Conservation (phyloP, 1,140 invertebrate genomes). For the Anoplophora glabripennis region DNA sequence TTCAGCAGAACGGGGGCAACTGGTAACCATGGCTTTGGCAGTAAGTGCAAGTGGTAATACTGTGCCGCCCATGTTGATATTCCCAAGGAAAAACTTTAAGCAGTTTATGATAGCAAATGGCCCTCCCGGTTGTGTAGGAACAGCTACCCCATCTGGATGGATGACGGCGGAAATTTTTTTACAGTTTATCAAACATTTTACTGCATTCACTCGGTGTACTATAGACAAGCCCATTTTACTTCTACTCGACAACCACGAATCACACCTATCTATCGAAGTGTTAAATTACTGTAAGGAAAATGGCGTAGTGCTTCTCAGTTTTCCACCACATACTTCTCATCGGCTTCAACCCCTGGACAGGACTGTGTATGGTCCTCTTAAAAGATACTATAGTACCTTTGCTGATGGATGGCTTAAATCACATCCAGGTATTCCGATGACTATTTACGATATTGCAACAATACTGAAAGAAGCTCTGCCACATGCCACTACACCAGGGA, state of each 20-base stretch:
- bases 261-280: constrained; percentile 26
- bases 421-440: neutral
- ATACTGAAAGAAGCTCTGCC: too few relatives aligned
- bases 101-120: constrained; percentile 42
- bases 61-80: constrained; percentile 15
- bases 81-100: constrained; percentile 35
- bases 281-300: constrained; percentile 39
- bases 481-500: neutral
- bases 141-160: constrained; percentile 38
- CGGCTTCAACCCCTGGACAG: constrained; percentile 47
- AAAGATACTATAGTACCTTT: neutral
- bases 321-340: constrained; percentile 46
- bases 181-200: constrained; percentile 41
- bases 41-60: constrained; percentile 24
- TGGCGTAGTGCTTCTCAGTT: constrained; percentile 40
- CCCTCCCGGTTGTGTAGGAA: constrained; percentile 29
- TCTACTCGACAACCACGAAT: constrained; percentile 23
- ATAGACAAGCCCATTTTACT: constrained; percentile 34
- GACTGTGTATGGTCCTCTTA: constrained; percentile 23
- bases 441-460: too few relatives aligned
- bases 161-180: constrained; percentile 37
- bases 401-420: neutral
- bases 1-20: constrained; percentile 42
- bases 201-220: constrained; percentile 37
- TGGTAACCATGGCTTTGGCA: constrained; percentile 34